Percentiles rank a stretch among this genome's conserved stretches.
Evolutionary conservation across 2,113 vertebrate species (phyloP).

Genomic region (Pristiophorus japonicus): DNA sequence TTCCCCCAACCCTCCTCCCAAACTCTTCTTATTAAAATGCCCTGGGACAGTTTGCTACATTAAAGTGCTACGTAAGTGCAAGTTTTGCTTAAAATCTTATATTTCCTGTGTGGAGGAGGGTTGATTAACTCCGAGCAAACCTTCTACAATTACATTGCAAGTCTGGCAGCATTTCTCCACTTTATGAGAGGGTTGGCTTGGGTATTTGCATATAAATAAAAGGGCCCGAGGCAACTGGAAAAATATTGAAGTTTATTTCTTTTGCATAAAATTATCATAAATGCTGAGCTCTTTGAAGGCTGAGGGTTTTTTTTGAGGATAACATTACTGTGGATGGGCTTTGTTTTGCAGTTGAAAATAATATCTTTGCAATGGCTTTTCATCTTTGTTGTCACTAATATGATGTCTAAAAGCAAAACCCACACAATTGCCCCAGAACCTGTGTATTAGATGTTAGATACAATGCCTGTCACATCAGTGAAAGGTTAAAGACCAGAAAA

Average conservation of each 20-base stretch:
- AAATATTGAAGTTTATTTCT: slow-evolving; percentile 20
- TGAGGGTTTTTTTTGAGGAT: not conserved
- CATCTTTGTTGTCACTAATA: not conserved
- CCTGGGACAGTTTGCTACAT: not conserved
- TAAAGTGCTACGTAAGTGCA: not conserved
- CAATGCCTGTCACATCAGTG: slow-evolving; percentile 31
- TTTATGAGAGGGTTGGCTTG: not conserved
- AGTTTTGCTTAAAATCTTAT: not conserved
- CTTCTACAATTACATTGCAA: not conserved
- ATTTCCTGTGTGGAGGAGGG: not conserved
- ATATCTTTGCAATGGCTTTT: not conserved
- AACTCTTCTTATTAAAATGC: not conserved
- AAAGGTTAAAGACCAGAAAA: slow-evolving; percentile 22
- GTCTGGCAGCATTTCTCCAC: not conserved
- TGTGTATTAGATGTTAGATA: not conserved
- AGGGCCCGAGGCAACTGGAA: not conserved
- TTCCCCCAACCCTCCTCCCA: not conserved
- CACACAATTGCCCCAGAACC: not conserved
- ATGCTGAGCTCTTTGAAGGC: slow-evolving; percentile 20
- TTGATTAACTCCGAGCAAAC: not conserved
- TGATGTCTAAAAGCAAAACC: not conserved
- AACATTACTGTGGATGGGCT: not conserved
- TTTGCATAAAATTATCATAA: slow-evolving; percentile 19
- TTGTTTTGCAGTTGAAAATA: slow-evolving; percentile 22
- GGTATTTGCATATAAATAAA: slow-evolving; percentile 25